Evolutionary conservation across 2,888 invertebrate species (phyloP).

Genomic region (Melinopterus prodromus): DNA sequence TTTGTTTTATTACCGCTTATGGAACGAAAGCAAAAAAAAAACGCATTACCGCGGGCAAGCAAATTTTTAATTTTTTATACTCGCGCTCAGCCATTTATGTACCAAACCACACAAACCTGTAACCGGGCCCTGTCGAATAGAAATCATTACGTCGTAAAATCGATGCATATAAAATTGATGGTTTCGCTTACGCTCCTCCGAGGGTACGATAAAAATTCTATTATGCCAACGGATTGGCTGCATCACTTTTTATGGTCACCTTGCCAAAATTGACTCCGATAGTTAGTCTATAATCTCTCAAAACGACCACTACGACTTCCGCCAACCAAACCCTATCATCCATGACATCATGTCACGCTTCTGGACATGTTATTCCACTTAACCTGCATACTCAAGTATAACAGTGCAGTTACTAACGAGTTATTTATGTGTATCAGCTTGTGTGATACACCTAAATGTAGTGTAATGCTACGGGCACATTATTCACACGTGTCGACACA

Average conservation of each 20-base stretch:
- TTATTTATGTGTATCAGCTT: neutral
- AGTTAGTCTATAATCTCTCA: neutral
- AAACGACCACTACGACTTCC: neutral
- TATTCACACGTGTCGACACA: no score
- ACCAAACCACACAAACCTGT: neutral
- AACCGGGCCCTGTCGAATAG: neutral
- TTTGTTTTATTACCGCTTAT: constrained; percentile 4
- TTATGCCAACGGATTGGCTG: neutral
- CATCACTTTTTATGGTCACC: neutral
- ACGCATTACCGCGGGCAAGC: neutral
- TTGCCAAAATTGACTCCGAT: neutral
- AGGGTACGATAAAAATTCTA: neutral
- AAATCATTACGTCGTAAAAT: neutral
- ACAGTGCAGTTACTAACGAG: neutral
- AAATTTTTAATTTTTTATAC: neutral
- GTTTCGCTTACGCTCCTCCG: neutral
- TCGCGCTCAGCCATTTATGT: neutral
- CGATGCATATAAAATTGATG: constrained; percentile 4
- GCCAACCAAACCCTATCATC: neutral
- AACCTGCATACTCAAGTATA: neutral
- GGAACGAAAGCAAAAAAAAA: neutral
- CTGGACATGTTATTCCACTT: neutral
- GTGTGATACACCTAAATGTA: neutral
- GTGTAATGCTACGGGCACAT: no score
- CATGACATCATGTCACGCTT: neutral